phyloP scores from a whole-genome alignment of 1,140 invertebrate species.

The Chionoecetes opilio region DNA sequence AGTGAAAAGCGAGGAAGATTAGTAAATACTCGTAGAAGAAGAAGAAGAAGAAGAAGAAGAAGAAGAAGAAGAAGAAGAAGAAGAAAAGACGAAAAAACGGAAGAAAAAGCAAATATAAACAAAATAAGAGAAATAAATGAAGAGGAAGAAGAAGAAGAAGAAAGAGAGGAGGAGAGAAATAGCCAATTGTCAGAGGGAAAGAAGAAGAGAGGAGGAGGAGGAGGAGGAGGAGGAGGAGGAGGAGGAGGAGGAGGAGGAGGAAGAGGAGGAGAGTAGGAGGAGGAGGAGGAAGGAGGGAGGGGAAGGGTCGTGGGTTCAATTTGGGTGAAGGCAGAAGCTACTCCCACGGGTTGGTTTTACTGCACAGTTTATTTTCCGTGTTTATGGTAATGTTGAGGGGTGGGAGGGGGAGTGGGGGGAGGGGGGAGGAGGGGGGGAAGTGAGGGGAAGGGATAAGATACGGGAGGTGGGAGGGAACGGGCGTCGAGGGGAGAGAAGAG shows the following conservation, averaged over 20 bases:
- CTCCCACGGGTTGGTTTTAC: background rate
- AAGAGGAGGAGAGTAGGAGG: background rate
- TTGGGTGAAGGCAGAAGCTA: background rate
- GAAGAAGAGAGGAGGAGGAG: slow-evolving; percentile 52
- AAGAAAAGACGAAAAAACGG: background rate
- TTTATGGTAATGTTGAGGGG: slow-evolving; percentile 50
- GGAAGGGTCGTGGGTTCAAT: background rate
- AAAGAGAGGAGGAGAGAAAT: background rate
- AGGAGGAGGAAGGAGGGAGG: too few species aligned
- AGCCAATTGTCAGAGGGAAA: slow-evolving; percentile 42
- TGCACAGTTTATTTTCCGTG: slow-evolving; percentile 31
- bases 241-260: background rate
- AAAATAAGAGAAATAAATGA: background rate
- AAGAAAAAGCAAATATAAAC: background rate
- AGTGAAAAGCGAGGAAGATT: too few species aligned
- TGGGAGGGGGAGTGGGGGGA: background rate
- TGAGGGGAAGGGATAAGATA: background rate
- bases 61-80: background rate
- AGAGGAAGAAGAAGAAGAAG: slow-evolving; percentile 22
- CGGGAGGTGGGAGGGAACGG: background rate
- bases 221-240: background rate
- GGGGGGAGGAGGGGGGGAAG: background rate
- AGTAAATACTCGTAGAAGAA: background rate
- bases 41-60: background rate
- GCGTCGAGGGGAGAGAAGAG: background rate